Evolutionary conservation across 2,888 invertebrate genomes (phyloP), one percentile per base, ranked within the genome.

Genomic region (Drosophila subsilvestris): DNA sequence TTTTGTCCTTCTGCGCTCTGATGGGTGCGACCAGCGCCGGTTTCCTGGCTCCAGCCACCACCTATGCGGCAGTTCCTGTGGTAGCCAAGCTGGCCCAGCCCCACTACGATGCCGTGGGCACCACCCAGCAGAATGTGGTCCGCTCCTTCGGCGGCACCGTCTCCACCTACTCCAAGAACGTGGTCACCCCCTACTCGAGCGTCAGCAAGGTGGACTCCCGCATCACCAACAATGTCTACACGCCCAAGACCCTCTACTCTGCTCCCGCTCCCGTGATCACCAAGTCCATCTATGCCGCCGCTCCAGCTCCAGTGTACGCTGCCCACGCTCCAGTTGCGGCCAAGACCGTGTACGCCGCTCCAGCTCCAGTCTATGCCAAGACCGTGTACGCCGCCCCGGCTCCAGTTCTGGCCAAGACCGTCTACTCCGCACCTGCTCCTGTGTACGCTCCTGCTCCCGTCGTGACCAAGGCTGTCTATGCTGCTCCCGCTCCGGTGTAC

Each of bases 11-110:
- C 72, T 93, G 94, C 91, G 94, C 94, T 91, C 92, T 93, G 89
- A 93, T 94, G 90, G 94, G 94, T 88, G 93, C 93, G 76, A 94
- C 94, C 89, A 93, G 93, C 81, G 95, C 95, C 63, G 95, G 95
- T 76, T 87, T 93, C 80, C 84, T 94, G 56, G 75, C 84, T 5
- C 79, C 88, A 1, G 74, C 72, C 42, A 78, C 80, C n/a, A 68
- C 72, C 47, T 88, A 88, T 54, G 78, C 83, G 8, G 59, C 86
- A 9, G 63, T 85, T 1, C 78, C 86, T 0, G 81, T 86, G 49
- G 56, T 84, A 6, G 63, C 76, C 90, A 88, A 91, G 93, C 27
- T 86, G 70, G 88, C 87, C 0, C 90, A 90, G 65, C 90, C 90
- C 0, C 84, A 90, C 6, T 79, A 71, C 63, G 91, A 89, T 69